Conservation (phyloP, 2,797 vertebrate genomes). For the Darevskia mixta region DNA sequence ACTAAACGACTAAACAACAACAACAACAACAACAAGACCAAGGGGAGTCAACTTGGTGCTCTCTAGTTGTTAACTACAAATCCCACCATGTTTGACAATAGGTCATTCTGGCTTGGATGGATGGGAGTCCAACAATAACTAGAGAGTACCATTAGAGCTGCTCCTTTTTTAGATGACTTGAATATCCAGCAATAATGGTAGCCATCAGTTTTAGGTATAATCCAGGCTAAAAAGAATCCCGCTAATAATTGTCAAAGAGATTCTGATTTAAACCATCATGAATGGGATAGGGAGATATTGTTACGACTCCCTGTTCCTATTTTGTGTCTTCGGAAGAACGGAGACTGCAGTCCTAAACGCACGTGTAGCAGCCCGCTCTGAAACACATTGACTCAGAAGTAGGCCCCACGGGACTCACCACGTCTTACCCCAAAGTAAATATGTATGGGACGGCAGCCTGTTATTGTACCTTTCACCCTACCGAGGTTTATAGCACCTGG, state of each 20-base stretch:
- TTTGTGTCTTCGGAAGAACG: background rate
- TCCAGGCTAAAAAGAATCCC: background rate
- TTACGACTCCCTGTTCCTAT: background rate
- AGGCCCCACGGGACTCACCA: rapidly evolving
- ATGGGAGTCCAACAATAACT: background rate
- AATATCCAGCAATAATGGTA: background rate
- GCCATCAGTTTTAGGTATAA: background rate
- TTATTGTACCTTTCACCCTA: background rate
- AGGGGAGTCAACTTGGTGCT: too few species aligned
- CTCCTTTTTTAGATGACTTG: background rate
- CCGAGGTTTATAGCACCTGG: too few species aligned
- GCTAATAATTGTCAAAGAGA: background rate
- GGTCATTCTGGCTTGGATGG: too few species aligned
- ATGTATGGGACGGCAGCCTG: background rate
- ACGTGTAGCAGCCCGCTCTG: background rate
- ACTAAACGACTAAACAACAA: too few species aligned
- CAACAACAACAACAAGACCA: background rate
- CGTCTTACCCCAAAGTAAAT: background rate
- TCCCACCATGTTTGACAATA: too few species aligned
- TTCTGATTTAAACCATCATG: background rate
- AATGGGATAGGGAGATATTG: background rate
- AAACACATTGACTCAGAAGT: background rate
- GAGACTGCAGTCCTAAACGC: background rate
- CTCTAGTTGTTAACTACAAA: too few species aligned
- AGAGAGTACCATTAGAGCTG: too few species aligned